Percentiles rank a stretch among this genome's conserved stretches.
Conservation (phyloP, 64 coral and sea anemone species). For the Montipora cactus region DNA sequence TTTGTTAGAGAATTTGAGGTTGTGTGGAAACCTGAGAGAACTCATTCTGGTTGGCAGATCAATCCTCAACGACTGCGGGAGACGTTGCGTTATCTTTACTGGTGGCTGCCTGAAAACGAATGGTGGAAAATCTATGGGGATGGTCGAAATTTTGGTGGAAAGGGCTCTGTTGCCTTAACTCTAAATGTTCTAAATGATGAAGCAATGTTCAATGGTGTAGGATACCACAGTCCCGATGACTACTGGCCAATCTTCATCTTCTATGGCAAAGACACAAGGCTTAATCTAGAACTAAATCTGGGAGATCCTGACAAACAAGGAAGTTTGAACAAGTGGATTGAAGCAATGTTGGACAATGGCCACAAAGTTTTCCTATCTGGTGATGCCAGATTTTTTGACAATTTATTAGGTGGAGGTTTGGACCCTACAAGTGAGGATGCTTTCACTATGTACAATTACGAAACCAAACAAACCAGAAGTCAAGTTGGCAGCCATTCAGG, state of each 20-base stretch:
- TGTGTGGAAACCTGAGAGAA: slow-evolving; percentile 26
- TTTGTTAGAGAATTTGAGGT: not conserved
- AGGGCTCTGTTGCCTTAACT: slow-evolving; percentile 30
- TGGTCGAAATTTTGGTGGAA: slow-evolving; percentile 37
- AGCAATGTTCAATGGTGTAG: slow-evolving; percentile 1
- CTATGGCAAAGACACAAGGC: slow-evolving; percentile 36
- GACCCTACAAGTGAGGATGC: slow-evolving; percentile 46
- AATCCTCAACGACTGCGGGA: slow-evolving; percentile 16
- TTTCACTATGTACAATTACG: slow-evolving; percentile 60
- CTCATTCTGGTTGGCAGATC: slow-evolving; percentile 14
- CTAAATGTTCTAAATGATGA: slow-evolving; percentile 43
- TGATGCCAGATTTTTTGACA: slow-evolving; percentile 53
- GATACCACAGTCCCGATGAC: slow-evolving; percentile 55
- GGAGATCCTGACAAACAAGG: slow-evolving; percentile 16
- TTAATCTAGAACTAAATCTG: slow-evolving; percentile 51
- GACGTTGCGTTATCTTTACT: not conserved
- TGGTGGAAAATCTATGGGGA: slow-evolving; percentile 66
- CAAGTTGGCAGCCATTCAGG: not conserved
- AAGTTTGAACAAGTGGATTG: slow-evolving; percentile 32
- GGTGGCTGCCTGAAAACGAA: slow-evolving; percentile 42
- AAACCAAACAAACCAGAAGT: slow-evolving; percentile 53
- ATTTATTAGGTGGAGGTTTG: slow-evolving; percentile 65
- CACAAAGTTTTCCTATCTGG: not conserved
- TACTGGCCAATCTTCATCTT: slow-evolving; percentile 50
- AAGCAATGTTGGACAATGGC: not conserved